Evolutionary conservation across 2,113 vertebrate species (phyloP), one percentile per base, ranked within the genome.

Genomic region (Oenanthe melanoleuca): DNA sequence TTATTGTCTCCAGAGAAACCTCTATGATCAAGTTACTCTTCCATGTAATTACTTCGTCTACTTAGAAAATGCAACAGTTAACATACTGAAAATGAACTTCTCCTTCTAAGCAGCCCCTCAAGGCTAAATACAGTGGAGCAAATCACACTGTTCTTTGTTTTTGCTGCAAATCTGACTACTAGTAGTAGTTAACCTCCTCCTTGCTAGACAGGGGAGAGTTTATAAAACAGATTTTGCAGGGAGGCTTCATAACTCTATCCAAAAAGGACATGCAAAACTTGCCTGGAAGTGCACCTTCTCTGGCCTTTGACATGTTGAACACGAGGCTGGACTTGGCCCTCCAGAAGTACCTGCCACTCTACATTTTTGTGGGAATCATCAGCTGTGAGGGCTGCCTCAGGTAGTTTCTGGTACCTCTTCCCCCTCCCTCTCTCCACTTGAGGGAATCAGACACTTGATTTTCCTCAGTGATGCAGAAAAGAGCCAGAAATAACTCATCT

Each of bases 241-340:
- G 19, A 84, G 14, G 26, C 12, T 63, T 7, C 22, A 10, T 14
- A 55, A 8, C 14, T 92, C 18, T 25, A n/a, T 17, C n/a, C 52
- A 33, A 6, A 33, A 81, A 59, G 23, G 40, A 33, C 47, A n/a
- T 1, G 3, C 42, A 45, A 33, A 69, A 52, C 14, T 37, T 70
- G 24, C 19, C 37, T 45, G 12, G 18, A 78, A 57, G 17, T 81
- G 37, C 64, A 78, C 10, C 12, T 80, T 24, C 38, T 44, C 29
- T 52, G 11, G 7, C 7, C 40, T 75, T 7, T 1, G 1, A 13
- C 29, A 17, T 3, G 1, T 0, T 14, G 37, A 78, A 56, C 42
- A 42, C 0, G 1, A 72, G 24, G 14, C 12, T 56, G 66, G 22
- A 42, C 17, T 6, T 31, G 33, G 23, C 26, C 28, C 37, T 52